phyloP scores from a whole-genome alignment of 2,888 invertebrate genomes.

The Punctoribates punctum region DNA sequence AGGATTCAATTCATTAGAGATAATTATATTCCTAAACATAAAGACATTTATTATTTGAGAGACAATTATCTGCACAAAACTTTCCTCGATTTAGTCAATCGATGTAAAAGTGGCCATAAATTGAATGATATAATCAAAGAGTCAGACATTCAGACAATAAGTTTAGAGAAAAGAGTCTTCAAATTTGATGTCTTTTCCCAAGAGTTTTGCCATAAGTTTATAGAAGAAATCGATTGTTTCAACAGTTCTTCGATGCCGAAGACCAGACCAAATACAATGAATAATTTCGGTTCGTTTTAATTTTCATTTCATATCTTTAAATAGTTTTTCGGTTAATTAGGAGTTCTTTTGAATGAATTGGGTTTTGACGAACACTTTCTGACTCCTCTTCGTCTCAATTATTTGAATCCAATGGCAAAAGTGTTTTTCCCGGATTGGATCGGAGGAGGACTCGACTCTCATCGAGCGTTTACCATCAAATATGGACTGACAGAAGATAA shows the following conservation, averaged over 20 bases:
- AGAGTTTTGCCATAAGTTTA: constrained; percentile 53
- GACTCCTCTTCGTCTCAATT: constrained; percentile 52
- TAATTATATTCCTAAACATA: constrained; percentile 9
- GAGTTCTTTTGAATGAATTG: constrained; percentile 55
- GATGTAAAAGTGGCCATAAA: constrained; percentile 9
- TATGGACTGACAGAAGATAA: constrained; percentile 53
- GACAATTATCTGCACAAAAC: background rate
- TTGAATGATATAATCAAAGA: background rate
- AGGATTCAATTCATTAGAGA: background rate
- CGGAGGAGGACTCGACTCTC: constrained; percentile 54
- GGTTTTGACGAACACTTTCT: constrained; percentile 54
- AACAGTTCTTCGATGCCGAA: constrained; percentile 53
- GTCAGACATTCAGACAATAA: constrained; percentile 8
- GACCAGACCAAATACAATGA: constrained; percentile 56
- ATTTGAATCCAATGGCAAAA: constrained; percentile 52
- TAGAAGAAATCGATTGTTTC: constrained; percentile 55
- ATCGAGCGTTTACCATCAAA: constrained; percentile 55
- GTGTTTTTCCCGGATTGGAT: constrained; percentile 54
- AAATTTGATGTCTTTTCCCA: constrained; percentile 54
- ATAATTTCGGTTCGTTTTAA: constrained; percentile 52
- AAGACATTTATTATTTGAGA: constrained; percentile 3
- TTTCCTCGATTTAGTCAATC: constrained; percentile 1
- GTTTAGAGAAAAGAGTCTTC: constrained; percentile 51
- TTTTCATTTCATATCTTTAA: background rate
- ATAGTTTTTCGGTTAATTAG: constrained; percentile 40